Percentiles rank a stretch among this genome's conserved stretches.
phyloP scores from a whole-genome alignment of 2,113 vertebrate species.

The Perccottus glenii region DNA sequence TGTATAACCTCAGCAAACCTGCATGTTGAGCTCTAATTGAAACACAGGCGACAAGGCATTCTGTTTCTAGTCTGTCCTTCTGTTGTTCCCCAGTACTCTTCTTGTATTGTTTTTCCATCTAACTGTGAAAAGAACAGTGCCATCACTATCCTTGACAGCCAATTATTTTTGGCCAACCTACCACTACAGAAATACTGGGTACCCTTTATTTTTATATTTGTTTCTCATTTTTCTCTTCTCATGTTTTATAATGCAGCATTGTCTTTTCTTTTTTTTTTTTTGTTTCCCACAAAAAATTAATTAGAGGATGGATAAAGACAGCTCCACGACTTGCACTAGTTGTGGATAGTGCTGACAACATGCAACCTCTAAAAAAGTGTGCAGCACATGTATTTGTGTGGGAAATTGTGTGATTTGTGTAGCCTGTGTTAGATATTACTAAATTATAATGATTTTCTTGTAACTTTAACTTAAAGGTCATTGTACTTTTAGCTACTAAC shows the following conservation, averaged over 20 bases:
- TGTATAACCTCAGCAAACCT: constrained; percentile 41
- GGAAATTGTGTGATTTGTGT: constrained; percentile 13
- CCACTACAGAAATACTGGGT: constrained; percentile 66
- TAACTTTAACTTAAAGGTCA: constrained; percentile 19
- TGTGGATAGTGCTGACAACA: constrained; percentile 35
- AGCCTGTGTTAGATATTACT: constrained; percentile 20
- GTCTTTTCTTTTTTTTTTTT: constrained; percentile 60
- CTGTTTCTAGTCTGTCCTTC: constrained; percentile 65
- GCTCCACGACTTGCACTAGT: constrained; percentile 24
- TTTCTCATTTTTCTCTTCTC: constrained; percentile 39
- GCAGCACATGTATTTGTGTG: background rate
- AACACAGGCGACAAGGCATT: constrained; percentile 69
- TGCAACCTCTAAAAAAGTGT: constrained; percentile 38
- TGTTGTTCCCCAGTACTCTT: constrained; percentile 61
- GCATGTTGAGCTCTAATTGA: constrained; percentile 68
- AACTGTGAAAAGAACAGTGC: constrained; percentile 63
- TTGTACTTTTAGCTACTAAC: constrained; percentile 38
- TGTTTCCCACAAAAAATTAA: constrained; percentile 64
- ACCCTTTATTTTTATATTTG: constrained; percentile 8
- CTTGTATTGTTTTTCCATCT: constrained; percentile 63
- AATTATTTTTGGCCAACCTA: constrained; percentile 79
- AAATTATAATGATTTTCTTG: constrained; percentile 14
- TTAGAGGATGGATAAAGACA: constrained; percentile 49
- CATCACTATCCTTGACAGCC: constrained; percentile 72
- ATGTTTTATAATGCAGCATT: constrained; percentile 40